A percentile compares a stretch with the other conserved stretches of the same genome.
Evolutionary conservation across 2,113 vertebrate genomes (phyloP).

Genomic region (Pholis gunnellus): DNA sequence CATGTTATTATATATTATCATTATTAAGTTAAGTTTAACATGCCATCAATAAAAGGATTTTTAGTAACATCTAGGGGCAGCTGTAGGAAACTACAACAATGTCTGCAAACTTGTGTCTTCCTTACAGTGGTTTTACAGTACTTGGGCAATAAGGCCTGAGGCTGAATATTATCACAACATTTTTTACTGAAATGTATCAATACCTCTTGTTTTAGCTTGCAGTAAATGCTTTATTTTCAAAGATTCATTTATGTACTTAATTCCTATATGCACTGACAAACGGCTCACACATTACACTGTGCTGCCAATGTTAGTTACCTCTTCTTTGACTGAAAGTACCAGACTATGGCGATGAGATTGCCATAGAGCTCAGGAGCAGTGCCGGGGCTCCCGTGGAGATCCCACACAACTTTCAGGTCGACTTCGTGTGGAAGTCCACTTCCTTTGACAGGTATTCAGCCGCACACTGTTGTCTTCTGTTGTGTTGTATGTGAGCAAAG

Average conservation of each 20-base stretch:
- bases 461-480: neutral
- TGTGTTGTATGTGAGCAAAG: neutral
- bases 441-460: conserved; percentile 91
- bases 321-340: conserved; percentile 81
- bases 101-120: neutral
- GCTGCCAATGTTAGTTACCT: neutral
- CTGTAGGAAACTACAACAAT: conserved; percentile 39
- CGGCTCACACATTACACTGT: neutral
- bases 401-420: conserved; percentile 96
- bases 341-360: conserved; percentile 98
- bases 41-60: neutral
- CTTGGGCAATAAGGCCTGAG: neutral
- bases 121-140: neutral
- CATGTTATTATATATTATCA: neutral
- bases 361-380: conserved; percentile 95
- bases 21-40: neutral
- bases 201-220: neutral
- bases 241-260: neutral
- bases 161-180: neutral
- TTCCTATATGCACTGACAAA: neutral
- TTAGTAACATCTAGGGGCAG: conserved; percentile 49
- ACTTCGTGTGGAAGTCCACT: conserved; percentile 97
- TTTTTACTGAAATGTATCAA: neutral
- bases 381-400: conserved; percentile 94
- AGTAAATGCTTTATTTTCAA: neutral